These are phyloP conservation scores for Amaurobius ferox DNA, from an alignment of 2,888 invertebrate species.

Conservation along the genomic window DNA sequence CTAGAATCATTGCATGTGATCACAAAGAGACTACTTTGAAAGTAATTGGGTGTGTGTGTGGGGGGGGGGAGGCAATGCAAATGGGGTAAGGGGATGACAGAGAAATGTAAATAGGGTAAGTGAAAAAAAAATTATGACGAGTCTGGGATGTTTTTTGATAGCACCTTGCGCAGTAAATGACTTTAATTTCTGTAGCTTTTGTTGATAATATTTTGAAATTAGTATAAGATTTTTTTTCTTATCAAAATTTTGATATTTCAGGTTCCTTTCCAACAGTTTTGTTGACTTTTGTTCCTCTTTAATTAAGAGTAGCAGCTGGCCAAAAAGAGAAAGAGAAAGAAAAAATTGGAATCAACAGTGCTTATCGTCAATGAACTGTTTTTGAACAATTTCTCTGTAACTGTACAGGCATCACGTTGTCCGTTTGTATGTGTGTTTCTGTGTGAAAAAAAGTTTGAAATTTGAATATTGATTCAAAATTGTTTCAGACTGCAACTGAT, in stretches of 20 bases:
- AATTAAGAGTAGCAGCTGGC: conserved; percentile 21
- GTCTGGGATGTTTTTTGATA: too few species aligned
- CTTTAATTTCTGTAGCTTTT: too few species aligned
- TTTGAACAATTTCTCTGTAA: conserved; percentile 30
- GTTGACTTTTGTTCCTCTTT: conserved; percentile 15
- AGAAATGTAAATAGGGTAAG: too few species aligned
- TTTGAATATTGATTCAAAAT: conserved; percentile 1
- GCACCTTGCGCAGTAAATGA: too few species aligned
- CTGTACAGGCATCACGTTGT: conserved; percentile 62
- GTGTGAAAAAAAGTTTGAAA: conserved; percentile 45
- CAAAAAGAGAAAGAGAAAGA: conserved; percentile 5
- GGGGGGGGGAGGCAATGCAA: too few species aligned
- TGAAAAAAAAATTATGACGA: too few species aligned
- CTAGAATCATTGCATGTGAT: too few species aligned
- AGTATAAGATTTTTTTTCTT: background rate
- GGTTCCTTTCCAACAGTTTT: conserved; percentile 37
- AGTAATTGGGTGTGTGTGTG: too few species aligned
- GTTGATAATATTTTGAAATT: too few species aligned
- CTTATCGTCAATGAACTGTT: conserved; percentile 50
- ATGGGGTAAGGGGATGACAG: too few species aligned
- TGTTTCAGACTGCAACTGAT: conserved; percentile 3
- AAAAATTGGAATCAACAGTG: conserved; percentile 27
- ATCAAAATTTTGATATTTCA: conserved; percentile 27
- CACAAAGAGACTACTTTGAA: too few species aligned
- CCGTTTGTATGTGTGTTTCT: conserved; percentile 51